Evolutionary conservation across 2,888 invertebrate species (phyloP).

Genomic region (Lithophane leautieri): DNA sequence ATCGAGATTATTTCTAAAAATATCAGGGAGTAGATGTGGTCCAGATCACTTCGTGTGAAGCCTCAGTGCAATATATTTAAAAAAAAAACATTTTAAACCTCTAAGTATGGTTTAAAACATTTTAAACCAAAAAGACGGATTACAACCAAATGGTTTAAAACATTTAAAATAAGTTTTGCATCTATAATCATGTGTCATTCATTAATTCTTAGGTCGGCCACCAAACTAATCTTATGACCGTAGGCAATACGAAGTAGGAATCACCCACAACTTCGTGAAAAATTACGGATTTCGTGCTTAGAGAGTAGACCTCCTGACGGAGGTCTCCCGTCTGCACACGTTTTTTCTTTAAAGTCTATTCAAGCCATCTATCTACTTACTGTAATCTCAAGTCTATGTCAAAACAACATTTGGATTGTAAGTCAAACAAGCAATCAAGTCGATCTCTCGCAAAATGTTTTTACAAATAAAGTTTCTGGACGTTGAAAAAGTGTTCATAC

Average conservation of each 20-base stretch:
- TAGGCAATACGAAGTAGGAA: neutral
- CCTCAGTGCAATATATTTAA: too few relatives aligned
- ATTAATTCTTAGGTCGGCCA: neutral
- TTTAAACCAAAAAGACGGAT: too few relatives aligned
- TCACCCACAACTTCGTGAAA: neutral
- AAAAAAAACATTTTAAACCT: too few relatives aligned
- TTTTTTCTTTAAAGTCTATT: neutral
- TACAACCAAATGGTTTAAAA: too few relatives aligned
- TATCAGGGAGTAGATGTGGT: too few relatives aligned
- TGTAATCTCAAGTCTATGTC: neutral
- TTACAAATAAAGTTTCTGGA: neutral
- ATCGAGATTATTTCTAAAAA: too few relatives aligned
- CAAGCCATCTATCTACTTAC: neutral
- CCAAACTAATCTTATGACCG: neutral
- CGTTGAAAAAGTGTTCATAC: neutral
- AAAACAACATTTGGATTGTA: conserved; percentile 3
- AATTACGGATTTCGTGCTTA: neutral
- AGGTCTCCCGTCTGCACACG: neutral
- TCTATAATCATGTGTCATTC: neutral
- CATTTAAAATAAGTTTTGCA: too few relatives aligned
- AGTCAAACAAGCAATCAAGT: conserved; percentile 11
- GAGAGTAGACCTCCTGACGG: neutral
- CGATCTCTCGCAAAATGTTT: conserved; percentile 11
- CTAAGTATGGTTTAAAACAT: too few relatives aligned
- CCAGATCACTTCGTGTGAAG: too few relatives aligned